phyloP scores from a whole-genome alignment of 2,888 invertebrate genomes.

The Parnassius orleans region DNA sequence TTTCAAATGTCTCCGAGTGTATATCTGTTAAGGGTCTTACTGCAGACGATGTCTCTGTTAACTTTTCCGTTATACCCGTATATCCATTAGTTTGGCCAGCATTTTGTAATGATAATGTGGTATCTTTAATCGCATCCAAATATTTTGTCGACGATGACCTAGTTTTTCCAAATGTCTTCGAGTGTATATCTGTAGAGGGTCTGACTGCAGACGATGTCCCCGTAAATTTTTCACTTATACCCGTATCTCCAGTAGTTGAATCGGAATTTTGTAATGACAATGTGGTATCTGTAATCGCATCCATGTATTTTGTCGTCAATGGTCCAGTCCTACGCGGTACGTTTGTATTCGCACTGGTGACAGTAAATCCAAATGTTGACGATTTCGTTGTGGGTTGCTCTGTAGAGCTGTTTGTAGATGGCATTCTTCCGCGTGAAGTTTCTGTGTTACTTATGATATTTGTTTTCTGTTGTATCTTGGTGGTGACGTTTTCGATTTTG shows the following conservation, averaged over 20 bases:
- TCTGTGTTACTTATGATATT: constrained; percentile 16
- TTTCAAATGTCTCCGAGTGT: too few relatives aligned
- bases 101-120: too few relatives aligned
- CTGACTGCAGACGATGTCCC: constrained; percentile 3
- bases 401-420: constrained; percentile 15
- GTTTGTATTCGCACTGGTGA: constrained; percentile 11
- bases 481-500: constrained; percentile 16
- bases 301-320: constrained; percentile 4
- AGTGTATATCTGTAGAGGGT: constrained; percentile 11
- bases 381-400: constrained; percentile 21
- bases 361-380: constrained; percentile 12
- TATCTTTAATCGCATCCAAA: too few relatives aligned
- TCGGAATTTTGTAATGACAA: neutral
- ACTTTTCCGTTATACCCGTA: too few relatives aligned
- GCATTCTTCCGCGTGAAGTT: constrained; percentile 12
- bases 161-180: constrained; percentile 1
- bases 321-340: constrained; percentile 15
- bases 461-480: neutral
- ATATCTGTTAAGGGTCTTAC: too few relatives aligned
- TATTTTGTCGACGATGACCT: too few relatives aligned
- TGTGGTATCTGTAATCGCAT: constrained; percentile 7
- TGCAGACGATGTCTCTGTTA: too few relatives aligned
- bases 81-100: too few relatives aligned
- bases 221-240: constrained; percentile 6
- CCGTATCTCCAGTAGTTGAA: constrained; percentile 13